Evolutionary conservation across 2,113 vertebrate species (phyloP).

Genomic region (Gracilinanus agilis): DNA sequence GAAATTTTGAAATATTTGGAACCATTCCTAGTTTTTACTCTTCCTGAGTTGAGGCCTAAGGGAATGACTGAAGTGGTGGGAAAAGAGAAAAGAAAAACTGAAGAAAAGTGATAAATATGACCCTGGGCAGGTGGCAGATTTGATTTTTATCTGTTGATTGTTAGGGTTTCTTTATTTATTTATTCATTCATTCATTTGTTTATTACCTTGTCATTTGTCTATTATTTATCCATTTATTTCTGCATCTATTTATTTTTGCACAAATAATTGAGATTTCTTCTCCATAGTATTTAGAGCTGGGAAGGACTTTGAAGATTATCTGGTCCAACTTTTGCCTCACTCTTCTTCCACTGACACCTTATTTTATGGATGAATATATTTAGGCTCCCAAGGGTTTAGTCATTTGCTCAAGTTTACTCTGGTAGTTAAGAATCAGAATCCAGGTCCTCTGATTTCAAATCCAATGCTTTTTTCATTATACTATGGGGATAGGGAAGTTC

Average conservation of each 20-base stretch:
- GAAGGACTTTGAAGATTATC: neutral
- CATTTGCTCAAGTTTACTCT: neutral
- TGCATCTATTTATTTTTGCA: neutral
- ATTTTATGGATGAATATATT: neutral
- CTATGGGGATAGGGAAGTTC: neutral
- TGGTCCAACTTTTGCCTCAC: neutral
- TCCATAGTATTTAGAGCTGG: neutral
- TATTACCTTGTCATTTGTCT: neutral
- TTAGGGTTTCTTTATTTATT: neutral
- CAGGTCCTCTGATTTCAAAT: neutral
- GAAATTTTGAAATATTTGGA: neutral
- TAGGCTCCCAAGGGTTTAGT: neutral
- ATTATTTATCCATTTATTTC: neutral
- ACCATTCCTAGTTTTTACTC: neutral
- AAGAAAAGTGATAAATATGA: neutral
- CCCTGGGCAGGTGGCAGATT: neutral
- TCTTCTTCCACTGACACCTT: neutral
- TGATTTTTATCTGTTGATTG: neutral
- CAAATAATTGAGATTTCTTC: neutral
- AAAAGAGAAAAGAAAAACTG: neutral
- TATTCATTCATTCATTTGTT: neutral
- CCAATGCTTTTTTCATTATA: neutral
- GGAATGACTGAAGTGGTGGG: neutral
- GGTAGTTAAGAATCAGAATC: neutral
- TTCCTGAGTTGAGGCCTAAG: neutral